phyloP scores from a whole-genome alignment of 1,140 invertebrate species.

The Hyles euphorbiae region DNA sequence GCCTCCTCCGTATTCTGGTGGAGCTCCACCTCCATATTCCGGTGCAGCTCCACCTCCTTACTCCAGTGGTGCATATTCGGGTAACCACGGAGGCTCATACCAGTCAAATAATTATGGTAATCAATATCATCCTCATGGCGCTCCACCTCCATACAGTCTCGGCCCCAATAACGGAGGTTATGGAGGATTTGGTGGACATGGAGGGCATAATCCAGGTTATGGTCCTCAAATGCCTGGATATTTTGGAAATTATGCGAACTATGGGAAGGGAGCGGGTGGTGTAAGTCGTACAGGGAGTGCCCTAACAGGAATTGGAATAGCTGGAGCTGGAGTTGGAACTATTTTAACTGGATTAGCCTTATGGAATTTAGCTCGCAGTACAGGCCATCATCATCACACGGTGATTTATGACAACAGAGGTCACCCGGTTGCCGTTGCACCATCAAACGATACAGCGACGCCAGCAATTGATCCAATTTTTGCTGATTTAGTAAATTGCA shows the following conservation, averaged over 20 bases:
- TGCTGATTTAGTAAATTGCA: slow-evolving; percentile 67
- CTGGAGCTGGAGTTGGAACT: slow-evolving; percentile 65
- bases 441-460: slow-evolving; percentile 43
- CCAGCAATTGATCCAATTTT: slow-evolving; percentile 55
- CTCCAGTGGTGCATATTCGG: slow-evolving; percentile 5
- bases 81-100: slow-evolving; percentile 15
- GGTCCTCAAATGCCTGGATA: slow-evolving; percentile 55
- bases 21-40: slow-evolving; percentile 41
- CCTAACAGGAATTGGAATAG: slow-evolving; percentile 60
- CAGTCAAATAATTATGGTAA: slow-evolving; percentile 30
- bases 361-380: slow-evolving; percentile 71
- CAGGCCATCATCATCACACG: slow-evolving; percentile 59
- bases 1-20: slow-evolving; percentile 43
- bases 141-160: slow-evolving; percentile 49
- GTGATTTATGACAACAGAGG: slow-evolving; percentile 65
- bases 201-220: slow-evolving; percentile 27
- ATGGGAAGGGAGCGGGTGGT: slow-evolving; percentile 51
- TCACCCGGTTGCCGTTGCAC: slow-evolving; percentile 58
- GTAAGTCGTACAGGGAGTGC: slow-evolving; percentile 48
- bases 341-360: slow-evolving; percentile 68
- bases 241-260: slow-evolving; percentile 48
- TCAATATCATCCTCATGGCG: slow-evolving; percentile 47
- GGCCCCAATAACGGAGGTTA: slow-evolving; percentile 41
- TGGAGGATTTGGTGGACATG: slow-evolving; percentile 37
- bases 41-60: slow-evolving; percentile 15